Conservation (phyloP, 2,113 vertebrate genomes). For the Dipodomys ordii region DNA sequence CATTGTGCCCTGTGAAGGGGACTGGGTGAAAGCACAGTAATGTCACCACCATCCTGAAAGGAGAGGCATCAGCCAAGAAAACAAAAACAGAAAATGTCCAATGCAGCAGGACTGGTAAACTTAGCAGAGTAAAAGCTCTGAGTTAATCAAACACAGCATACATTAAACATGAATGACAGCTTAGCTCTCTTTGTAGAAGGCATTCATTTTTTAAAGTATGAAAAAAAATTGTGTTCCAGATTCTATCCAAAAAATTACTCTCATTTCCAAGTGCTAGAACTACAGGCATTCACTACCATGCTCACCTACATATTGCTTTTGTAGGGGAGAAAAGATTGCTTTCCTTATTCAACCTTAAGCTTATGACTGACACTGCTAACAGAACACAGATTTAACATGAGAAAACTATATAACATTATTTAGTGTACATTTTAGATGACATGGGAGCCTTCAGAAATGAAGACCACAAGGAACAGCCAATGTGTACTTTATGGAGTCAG, state of each 20-base stretch:
- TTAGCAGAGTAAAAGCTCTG: neutral
- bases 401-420: neutral
- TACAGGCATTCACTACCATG: too few species aligned
- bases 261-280: too few species aligned
- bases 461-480: neutral
- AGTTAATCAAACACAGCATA: neutral
- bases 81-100: neutral
- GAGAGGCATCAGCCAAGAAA: too few species aligned
- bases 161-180: neutral
- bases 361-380: neutral
- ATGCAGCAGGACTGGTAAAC: neutral
- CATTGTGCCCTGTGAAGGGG: neutral
- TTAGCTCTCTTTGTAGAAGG: slow-evolving; percentile 4
- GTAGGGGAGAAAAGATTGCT: neutral
- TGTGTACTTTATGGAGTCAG: neutral
- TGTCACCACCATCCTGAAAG: neutral
- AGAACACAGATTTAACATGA: neutral
- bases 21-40: neutral
- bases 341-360: neutral
- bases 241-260: neutral
- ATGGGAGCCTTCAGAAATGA: neutral
- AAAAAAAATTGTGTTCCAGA: neutral
- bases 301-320: neutral
- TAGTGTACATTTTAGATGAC: neutral
- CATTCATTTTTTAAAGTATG: neutral